These are phyloP conservation scores for Pycnomerus fuliginosus DNA, from an alignment of 2,888 invertebrate genomes.

Conservation along the genomic window DNA sequence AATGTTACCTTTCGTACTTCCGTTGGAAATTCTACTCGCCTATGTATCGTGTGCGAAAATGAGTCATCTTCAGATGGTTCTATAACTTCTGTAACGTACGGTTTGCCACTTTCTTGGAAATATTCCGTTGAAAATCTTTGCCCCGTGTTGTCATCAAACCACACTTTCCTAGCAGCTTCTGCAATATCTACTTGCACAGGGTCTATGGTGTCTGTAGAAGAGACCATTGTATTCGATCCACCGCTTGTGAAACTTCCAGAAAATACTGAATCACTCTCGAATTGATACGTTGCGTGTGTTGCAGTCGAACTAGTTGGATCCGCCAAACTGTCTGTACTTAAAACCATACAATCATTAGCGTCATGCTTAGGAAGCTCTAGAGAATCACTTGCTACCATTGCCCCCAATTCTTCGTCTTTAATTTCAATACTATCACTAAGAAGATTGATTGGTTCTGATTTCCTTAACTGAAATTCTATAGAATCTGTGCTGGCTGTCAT, in stretches of 20 bases:
- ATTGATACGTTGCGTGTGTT: conserved; percentile 81
- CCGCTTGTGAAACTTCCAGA: conserved; percentile 82
- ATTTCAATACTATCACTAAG: conserved; percentile 61
- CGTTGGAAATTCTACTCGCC: conserved; percentile 55
- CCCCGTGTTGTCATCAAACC: conserved; percentile 53
- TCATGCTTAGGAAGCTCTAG: conserved; percentile 48
- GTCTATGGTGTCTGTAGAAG: conserved; percentile 71
- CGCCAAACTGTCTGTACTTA: conserved; percentile 67
- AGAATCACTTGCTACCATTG: conserved; percentile 57
- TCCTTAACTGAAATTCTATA: conserved; percentile 54
- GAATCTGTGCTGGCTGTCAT: conserved; percentile 63
- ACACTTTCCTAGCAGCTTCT: conserved; percentile 51
- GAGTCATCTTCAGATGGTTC: conserved; percentile 52
- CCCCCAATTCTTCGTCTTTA: conserved; percentile 46
- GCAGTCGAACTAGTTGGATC: conserved; percentile 78
- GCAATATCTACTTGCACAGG: conserved; percentile 55
- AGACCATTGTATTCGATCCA: conserved; percentile 83
- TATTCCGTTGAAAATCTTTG: conserved; percentile 42
- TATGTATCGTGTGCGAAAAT: conserved; percentile 54
- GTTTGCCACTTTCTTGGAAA: conserved; percentile 44
- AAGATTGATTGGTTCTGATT: conserved; percentile 42
- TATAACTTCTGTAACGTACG: conserved; percentile 55
- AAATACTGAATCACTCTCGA: conserved; percentile 82
- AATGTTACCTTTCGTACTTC: conserved; percentile 57
- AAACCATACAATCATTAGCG: conserved; percentile 60